Percentiles rank a stretch among this genome's conserved stretches.
Evolutionary conservation across 2,888 invertebrate species (phyloP).

Genomic region (Ectropis crepuscularia): DNA sequence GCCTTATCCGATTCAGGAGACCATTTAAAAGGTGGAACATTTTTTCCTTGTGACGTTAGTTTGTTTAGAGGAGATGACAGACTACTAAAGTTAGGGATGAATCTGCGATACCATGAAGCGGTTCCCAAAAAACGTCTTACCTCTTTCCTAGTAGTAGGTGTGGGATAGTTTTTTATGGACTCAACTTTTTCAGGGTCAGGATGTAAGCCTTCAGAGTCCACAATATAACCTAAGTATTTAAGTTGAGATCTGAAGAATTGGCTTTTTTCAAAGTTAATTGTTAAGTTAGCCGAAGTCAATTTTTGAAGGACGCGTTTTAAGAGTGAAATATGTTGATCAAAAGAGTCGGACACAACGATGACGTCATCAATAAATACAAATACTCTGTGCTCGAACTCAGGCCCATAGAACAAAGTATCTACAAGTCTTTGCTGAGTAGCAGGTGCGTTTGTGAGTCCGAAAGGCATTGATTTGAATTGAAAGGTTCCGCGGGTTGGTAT

Average conservation of each 20-base stretch:
- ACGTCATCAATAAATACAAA: slow-evolving; percentile 44
- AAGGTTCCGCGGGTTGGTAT: slow-evolving; percentile 32
- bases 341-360: slow-evolving; percentile 31
- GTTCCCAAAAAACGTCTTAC: slow-evolving; percentile 43
- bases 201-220: slow-evolving; percentile 40
- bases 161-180: slow-evolving; percentile 40
- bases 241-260: slow-evolving; percentile 39
- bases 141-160: slow-evolving; percentile 42
- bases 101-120: slow-evolving; percentile 45
- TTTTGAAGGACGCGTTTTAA: slow-evolving; percentile 35
- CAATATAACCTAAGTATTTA: slow-evolving; percentile 40
- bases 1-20: slow-evolving; percentile 39
- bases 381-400: slow-evolving; percentile 8
- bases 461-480: too few relatives aligned
- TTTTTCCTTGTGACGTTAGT: slow-evolving; percentile 39
- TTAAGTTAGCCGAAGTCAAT: slow-evolving; percentile 39
- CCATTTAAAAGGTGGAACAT: slow-evolving; percentile 43
- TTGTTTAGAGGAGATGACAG: slow-evolving; percentile 41
- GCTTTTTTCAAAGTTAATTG: slow-evolving; percentile 37
- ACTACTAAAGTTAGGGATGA: slow-evolving; percentile 42
- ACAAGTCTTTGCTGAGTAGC: slow-evolving; percentile 46
- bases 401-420: slow-evolving; percentile 30
- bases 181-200: slow-evolving; percentile 42
- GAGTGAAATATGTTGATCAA: slow-evolving; percentile 35
- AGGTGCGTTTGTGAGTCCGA: slow-evolving; percentile 36